Evolutionary conservation across 2,113 vertebrate genomes (phyloP).

Genomic region (Plecturocebus donacophilus): DNA sequence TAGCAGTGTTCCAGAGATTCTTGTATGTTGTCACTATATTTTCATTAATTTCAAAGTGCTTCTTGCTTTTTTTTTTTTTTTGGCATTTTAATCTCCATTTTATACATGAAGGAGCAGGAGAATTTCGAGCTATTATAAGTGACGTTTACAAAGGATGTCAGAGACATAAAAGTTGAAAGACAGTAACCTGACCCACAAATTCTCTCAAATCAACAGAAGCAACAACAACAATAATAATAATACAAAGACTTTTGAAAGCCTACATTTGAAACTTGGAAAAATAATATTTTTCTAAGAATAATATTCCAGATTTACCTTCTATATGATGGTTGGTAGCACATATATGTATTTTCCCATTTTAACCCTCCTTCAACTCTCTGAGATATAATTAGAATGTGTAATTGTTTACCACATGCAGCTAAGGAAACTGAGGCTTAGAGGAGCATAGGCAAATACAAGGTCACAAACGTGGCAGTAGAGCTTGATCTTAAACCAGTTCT

Average conservation of each 20-base stretch:
- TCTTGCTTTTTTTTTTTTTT: too few species aligned
- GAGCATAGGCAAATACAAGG: neutral
- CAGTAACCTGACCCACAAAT: neutral
- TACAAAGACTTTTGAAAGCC: neutral
- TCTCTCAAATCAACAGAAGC: neutral
- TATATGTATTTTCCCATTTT: neutral
- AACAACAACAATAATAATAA: neutral
- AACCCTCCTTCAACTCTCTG: neutral
- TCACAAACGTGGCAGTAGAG: neutral
- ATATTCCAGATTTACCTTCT: too few species aligned
- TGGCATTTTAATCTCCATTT: neutral
- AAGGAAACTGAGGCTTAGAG: neutral
- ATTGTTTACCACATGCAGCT: too few species aligned
- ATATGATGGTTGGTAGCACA: neutral
- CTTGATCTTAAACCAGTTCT: neutral
- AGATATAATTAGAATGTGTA: neutral
- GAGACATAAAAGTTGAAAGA: neutral
- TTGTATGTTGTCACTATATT: too few species aligned
- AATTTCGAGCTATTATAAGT: neutral
- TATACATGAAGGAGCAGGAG: neutral
- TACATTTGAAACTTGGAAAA: neutral
- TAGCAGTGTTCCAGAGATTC: too few species aligned
- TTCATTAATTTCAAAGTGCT: too few species aligned
- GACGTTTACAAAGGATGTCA: neutral
- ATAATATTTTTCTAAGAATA: neutral